A percentile compares a stretch with the other conserved stretches of the same genome.
Evolutionary conservation across 2,797 vertebrate genomes (phyloP).

Genomic region (Percopsis omiscomaycus): DNA sequence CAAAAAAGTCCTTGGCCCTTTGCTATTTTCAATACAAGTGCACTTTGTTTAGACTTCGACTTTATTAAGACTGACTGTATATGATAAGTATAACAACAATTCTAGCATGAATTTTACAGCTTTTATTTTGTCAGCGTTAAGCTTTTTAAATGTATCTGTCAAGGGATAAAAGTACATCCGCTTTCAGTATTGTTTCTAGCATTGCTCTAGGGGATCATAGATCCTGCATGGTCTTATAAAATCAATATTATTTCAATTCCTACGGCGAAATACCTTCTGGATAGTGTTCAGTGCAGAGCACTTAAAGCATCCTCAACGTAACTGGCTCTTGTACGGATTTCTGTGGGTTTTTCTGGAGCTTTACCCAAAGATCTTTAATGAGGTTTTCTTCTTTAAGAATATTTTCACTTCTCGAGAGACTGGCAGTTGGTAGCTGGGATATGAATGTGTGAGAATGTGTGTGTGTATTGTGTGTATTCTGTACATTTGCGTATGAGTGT

Average conservation of each 20-base stretch:
- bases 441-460: constrained; percentile 56
- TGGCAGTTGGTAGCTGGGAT: constrained; percentile 72
- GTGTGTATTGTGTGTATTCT: constrained; percentile 11
- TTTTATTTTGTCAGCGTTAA: too few species aligned
- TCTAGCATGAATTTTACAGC: too few species aligned
- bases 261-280: constrained; percentile 14
- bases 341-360: constrained; percentile 18
- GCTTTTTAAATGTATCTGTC: too few species aligned
- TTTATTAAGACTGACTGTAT: too few species aligned
- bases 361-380: constrained; percentile 52
- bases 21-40: too few species aligned
- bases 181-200: constrained; percentile 3
- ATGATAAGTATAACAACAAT: too few species aligned
- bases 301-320: constrained; percentile 44
- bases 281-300: neutral
- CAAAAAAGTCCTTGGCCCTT: too few species aligned
- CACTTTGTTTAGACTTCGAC: too few species aligned
- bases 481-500: constrained; percentile 48
- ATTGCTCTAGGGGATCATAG: neutral
- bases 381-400: constrained; percentile 44
- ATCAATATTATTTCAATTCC: constrained; percentile 16
- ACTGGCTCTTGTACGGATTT: constrained; percentile 37
- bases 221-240: constrained; percentile 11
- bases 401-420: constrained; percentile 57
- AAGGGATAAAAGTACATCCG: too few species aligned